Conservation (phyloP, 2,797 vertebrate species). For the Pseudochirops cupreus region DNA sequence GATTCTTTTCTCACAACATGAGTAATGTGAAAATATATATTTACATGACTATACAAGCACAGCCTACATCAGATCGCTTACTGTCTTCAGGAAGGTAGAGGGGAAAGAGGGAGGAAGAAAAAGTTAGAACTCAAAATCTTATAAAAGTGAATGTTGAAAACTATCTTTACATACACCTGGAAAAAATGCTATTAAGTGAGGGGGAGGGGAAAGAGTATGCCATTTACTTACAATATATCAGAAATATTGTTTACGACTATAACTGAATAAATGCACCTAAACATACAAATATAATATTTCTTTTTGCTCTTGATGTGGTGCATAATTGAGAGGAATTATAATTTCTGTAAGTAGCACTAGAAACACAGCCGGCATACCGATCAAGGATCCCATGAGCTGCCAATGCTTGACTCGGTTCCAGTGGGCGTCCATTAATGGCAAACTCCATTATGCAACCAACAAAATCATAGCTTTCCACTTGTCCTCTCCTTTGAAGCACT, state of each 20-base stretch:
- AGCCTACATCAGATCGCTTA: background rate
- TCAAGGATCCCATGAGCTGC: constrained; percentile 95
- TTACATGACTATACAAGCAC: background rate
- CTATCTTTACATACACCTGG: background rate
- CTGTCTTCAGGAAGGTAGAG: background rate
- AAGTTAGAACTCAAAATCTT: background rate
- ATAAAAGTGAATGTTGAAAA: background rate
- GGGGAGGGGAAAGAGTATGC: background rate
- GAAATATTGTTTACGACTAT: background rate
- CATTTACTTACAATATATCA: background rate
- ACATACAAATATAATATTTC: background rate
- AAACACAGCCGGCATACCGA: constrained; percentile 87
- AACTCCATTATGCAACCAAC: constrained; percentile 99
- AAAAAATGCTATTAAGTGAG: background rate
- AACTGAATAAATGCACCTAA: background rate
- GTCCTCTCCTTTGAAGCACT: constrained; percentile 93
- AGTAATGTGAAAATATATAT: background rate
- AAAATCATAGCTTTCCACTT: constrained; percentile 97
- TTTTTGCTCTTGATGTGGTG: background rate
- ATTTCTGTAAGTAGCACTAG: background rate
- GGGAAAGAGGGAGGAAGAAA: background rate
- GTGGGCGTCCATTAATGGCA: constrained; percentile 96
- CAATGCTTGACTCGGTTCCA: constrained; percentile 97
- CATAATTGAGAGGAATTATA: background rate
- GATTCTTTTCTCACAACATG: background rate